A percentile compares a stretch with the other conserved stretches of the same genome.
phyloP scores from a whole-genome alignment of 2,797 vertebrate species.

The Macrochelys suwanniensis region DNA sequence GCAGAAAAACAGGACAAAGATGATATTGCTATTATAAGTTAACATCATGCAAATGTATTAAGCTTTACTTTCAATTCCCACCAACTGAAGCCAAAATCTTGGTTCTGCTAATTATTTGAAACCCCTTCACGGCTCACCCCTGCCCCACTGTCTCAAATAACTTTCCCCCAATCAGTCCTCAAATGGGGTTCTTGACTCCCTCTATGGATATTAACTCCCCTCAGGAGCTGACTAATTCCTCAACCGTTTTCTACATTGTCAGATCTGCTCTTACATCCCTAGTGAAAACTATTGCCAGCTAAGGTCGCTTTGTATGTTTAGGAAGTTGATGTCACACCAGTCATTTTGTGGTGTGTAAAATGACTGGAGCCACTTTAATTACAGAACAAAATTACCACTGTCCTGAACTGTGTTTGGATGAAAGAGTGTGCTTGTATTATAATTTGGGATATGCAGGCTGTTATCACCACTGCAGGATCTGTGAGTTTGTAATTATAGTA shows the following conservation, averaged over 20 bases:
- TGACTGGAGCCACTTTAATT: slow-evolving; percentile 24
- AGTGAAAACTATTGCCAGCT: neutral
- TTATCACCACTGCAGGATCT: neutral
- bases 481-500: slow-evolving; percentile 11
- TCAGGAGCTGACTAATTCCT: neutral
- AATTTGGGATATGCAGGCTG: slow-evolving; percentile 15
- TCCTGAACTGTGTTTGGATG: neutral
- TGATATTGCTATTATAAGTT: neutral
- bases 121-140: neutral
- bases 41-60: neutral
- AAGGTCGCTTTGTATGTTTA: neutral
- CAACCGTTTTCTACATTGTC: neutral
- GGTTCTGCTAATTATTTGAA: neutral
- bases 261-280: neutral
- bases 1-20: neutral
- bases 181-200: neutral
- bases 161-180: neutral
- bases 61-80: neutral
- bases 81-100: neutral
- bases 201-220: neutral
- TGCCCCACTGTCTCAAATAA: neutral
- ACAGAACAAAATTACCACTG: slow-evolving; percentile 46
- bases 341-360: slow-evolving; percentile 40
- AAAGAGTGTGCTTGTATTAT: neutral
- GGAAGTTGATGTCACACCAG: slow-evolving; percentile 37